A percentile compares a stretch with the other conserved stretches of the same genome.
Conservation (phyloP, 2,113 vertebrate genomes). For the Neofelis nebulosa region DNA sequence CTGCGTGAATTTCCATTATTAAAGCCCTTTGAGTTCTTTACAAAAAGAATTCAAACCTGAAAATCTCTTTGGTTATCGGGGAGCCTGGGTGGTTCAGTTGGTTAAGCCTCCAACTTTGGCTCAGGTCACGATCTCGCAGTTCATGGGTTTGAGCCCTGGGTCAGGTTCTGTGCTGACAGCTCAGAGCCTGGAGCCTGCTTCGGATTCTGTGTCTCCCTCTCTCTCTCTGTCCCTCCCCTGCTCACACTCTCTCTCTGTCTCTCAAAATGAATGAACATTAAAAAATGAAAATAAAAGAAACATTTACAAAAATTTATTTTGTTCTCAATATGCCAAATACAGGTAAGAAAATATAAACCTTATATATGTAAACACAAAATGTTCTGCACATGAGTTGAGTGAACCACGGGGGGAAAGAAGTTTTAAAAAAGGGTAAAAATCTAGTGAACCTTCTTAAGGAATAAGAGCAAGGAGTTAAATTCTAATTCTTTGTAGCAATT, state of each 20-base stretch:
- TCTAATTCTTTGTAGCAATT: slow-evolving; percentile 65
- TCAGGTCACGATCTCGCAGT: too few relatives aligned
- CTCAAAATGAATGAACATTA: too few relatives aligned
- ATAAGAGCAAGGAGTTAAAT: slow-evolving; percentile 61
- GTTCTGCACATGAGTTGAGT: neutral
- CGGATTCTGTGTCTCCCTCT: too few relatives aligned
- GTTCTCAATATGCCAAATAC: neutral
- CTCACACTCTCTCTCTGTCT: too few relatives aligned
- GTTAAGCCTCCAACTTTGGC: too few relatives aligned
- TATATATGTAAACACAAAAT: neutral
- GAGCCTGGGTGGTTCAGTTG: too few relatives aligned
- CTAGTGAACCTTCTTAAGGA: neutral
- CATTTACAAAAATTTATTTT: neutral
- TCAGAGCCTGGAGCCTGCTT: too few relatives aligned
- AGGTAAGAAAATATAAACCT: neutral
- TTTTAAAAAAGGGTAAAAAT: neutral
- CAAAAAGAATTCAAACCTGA: neutral
- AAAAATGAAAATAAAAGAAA: too few relatives aligned
- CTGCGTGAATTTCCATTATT: neutral
- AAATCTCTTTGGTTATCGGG: too few relatives aligned
- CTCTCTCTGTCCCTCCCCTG: too few relatives aligned
- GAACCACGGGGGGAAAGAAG: neutral
- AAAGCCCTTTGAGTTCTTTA: neutral
- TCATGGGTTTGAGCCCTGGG: too few relatives aligned
- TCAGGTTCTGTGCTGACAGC: too few relatives aligned